These are phyloP conservation scores for Ameiurus melas DNA, from an alignment of 2,113 vertebrate genomes.

Conservation along the genomic window DNA sequence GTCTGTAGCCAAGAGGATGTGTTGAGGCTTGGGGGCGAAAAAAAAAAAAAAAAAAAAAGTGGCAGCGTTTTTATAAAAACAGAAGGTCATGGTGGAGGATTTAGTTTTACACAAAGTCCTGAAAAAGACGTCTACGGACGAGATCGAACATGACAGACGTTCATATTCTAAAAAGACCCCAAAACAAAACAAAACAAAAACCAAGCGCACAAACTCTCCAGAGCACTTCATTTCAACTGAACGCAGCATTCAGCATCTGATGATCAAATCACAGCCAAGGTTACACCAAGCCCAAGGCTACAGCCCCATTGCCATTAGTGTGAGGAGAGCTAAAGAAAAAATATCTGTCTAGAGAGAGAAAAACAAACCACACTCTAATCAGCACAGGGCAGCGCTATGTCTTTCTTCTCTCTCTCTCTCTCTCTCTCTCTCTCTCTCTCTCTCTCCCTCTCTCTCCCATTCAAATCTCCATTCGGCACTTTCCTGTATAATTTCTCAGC, in stretches of 20 bases:
- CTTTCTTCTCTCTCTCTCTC: not conserved
- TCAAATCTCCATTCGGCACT: slow-evolving; percentile 29
- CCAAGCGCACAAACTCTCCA: not conserved
- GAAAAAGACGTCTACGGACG: slow-evolving; percentile 15
- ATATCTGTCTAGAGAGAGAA: slow-evolving; percentile 19
- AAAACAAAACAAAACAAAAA: too few species aligned
- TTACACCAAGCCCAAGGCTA: slow-evolving; percentile 25
- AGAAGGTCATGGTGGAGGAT: not conserved
- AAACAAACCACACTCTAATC: slow-evolving; percentile 32
- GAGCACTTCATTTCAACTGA: not conserved
- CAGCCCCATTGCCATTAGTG: not conserved
- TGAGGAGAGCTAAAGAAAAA: slow-evolving; percentile 9
- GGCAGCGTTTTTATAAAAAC: not conserved
- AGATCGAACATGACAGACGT: not conserved
- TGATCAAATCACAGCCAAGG: slow-evolving; percentile 46
- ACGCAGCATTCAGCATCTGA: slow-evolving; percentile 25
- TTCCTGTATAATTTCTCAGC: slow-evolving; percentile 39
- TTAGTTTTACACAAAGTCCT: slow-evolving; percentile 8
- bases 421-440: not conserved
- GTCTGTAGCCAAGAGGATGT: not conserved
- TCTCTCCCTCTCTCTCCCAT: not conserved
- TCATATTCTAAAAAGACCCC: not conserved
- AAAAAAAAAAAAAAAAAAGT: not conserved
- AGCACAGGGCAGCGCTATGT: slow-evolving; percentile 3
- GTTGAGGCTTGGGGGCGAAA: not conserved